phyloP scores from a whole-genome alignment of 2,113 vertebrate species.

The Salvelinus namaycush region DNA sequence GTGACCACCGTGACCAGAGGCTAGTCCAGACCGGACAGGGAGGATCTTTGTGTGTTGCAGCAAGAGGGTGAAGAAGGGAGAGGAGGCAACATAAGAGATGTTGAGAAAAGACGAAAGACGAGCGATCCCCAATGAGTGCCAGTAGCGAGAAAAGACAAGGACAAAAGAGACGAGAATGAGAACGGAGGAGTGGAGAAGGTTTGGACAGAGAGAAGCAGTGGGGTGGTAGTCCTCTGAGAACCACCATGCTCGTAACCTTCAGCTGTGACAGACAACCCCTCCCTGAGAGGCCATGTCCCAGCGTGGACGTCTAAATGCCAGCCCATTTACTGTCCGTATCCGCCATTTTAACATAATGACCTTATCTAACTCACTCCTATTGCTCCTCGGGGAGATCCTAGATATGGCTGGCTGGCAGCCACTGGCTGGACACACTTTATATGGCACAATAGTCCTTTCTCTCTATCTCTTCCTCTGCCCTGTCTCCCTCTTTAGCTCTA shows the following conservation, averaged over 20 bases:
- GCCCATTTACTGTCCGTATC: slow-evolving; percentile 14
- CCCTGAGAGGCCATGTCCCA: slow-evolving; percentile 42
- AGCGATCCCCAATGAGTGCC: neutral
- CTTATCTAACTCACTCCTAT: slow-evolving; percentile 39
- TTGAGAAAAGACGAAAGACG: slow-evolving; percentile 11
- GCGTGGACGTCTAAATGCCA: slow-evolving; percentile 50
- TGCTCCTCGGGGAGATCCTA: slow-evolving; percentile 27
- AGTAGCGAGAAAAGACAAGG: neutral
- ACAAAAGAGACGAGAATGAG: neutral
- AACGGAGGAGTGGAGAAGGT: slow-evolving; percentile 15
- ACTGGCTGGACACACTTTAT: slow-evolving; percentile 37
- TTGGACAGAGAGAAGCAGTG: slow-evolving; percentile 18
- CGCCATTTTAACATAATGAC: slow-evolving; percentile 46
- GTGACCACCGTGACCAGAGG: slow-evolving; percentile 23
- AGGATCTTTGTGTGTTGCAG: too few species aligned
- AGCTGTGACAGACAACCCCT: slow-evolving; percentile 36
- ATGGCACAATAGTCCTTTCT: slow-evolving; percentile 5
- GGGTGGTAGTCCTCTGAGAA: slow-evolving; percentile 1
- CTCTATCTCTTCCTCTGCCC: slow-evolving; percentile 7
- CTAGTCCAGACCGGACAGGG: too few species aligned
- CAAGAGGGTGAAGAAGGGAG: neutral
- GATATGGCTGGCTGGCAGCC: slow-evolving; percentile 35
- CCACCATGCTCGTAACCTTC: slow-evolving; percentile 28
- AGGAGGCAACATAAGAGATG: neutral
- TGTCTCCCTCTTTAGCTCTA: neutral